Percentiles rank a stretch among this genome's conserved stretches.
Conservation (phyloP, 2,797 vertebrate genomes). For the Rhabdophis nuchalis region DNA sequence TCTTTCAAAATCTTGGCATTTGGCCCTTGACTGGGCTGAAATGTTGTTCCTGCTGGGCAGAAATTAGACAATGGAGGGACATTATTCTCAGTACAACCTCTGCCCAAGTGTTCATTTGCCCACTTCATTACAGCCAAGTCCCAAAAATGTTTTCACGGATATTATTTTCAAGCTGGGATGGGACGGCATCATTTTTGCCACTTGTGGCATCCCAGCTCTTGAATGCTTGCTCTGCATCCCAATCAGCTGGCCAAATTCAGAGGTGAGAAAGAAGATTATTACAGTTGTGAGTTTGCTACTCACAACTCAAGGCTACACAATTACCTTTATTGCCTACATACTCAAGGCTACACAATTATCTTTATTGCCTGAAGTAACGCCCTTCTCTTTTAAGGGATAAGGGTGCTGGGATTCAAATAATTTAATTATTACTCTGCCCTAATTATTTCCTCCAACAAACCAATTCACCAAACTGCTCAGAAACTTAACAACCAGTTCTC, state of each 20-base stretch:
- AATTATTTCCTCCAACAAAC: too few relatives aligned
- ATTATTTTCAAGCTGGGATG: not conserved
- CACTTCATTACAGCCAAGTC: constrained; percentile 23
- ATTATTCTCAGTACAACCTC: constrained; percentile 37
- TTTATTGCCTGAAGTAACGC: not conserved
- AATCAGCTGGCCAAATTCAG: not conserved
- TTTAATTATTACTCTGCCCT: too few relatives aligned
- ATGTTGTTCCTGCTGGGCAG: constrained; percentile 47
- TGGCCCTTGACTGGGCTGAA: not conserved
- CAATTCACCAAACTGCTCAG: too few relatives aligned
- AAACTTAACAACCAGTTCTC: too few relatives aligned
- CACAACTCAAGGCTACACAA: not conserved
- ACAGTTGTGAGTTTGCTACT: not conserved
- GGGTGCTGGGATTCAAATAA: too few relatives aligned
- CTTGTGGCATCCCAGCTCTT: not conserved
- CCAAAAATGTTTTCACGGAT: not conserved
- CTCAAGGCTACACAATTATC: not conserved
- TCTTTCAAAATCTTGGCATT: constrained; percentile 32
- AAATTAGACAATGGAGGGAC: constrained; percentile 44
- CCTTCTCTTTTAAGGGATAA: not conserved
- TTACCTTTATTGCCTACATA: not conserved
- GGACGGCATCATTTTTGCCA: not conserved
- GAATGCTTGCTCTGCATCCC: not conserved
- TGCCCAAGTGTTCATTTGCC: constrained; percentile 12
- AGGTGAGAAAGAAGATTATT: not conserved